Evolutionary conservation across 2,888 invertebrate species (phyloP), one percentile per base, ranked within the genome.

Genomic region (Cetonia aurata): DNA sequence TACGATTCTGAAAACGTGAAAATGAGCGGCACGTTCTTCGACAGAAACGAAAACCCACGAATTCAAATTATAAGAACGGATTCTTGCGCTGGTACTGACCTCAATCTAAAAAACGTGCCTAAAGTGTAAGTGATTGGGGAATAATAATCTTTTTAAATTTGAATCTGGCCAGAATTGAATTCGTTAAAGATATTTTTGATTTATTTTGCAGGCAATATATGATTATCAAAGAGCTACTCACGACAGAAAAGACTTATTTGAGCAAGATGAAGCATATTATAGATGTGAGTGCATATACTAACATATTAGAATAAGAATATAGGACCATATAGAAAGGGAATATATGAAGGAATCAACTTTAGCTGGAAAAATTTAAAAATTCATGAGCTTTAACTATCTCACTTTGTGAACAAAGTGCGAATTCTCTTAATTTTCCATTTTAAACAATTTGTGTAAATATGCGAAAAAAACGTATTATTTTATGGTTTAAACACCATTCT

Each of bases 211-310:
- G 82, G 62, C 73, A 80, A 50, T 75, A 78, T 9, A 80, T 79
- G 59, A 79, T 82, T 33, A 75, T 82, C 3, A 79, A 81, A n/a
- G 83, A 83, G 73, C 73, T 83, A 12, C 75, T 78, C 68, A 74
- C 77, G 12, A 83, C 83, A 6, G 83, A 83, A 75, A 77, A 76
- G 53, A 79, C 79, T 48, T 83, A 82, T 67, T 78, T 83, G 1
- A 72, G 75, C 3, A 80, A 80, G 71, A 75, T 83, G 62, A 71
- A 74, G 42, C 78, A 78, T 75, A 76, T 82, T n/a, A 75, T 83
- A 6, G 69, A 73, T 42, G 83, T 83, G 77, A 78, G 78, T 71
- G n/a, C 42, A 19, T 31, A 50, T 44, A 19, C 12, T 12, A 19
- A 10, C 41, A 6, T 4, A 37, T 37, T 6, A 37, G 37, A 25